These are phyloP conservation scores for Leuctra nigra DNA, from an alignment of 2,888 invertebrate genomes.

Conservation along the genomic window DNA sequence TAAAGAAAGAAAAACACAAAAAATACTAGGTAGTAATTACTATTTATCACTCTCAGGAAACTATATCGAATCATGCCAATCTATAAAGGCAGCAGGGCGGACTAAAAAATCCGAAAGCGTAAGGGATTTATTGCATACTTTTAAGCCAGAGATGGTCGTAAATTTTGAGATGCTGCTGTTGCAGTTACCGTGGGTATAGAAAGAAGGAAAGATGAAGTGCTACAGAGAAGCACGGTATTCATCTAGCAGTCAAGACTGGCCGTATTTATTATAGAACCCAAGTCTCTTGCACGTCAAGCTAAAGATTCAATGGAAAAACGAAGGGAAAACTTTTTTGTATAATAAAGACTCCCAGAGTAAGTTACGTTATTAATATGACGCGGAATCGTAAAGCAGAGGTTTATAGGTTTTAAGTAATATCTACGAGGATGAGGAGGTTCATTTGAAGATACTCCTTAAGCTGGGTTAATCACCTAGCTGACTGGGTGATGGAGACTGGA, in stretches of 20 bases:
- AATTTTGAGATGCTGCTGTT: constrained; percentile 38
- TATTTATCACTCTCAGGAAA: constrained; percentile 30
- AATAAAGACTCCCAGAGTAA: constrained; percentile 14
- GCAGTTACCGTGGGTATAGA: constrained; percentile 22
- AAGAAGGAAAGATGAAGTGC: constrained; percentile 25
- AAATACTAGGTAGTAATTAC: constrained; percentile 30
- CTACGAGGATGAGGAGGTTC: constrained; percentile 5
- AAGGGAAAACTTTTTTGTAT: constrained; percentile 15
- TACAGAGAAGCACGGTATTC: constrained; percentile 21
- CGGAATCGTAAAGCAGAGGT: constrained; percentile 12
- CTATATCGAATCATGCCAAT: constrained; percentile 32
- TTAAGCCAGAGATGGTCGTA: constrained; percentile 45
- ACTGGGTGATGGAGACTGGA: too few species aligned
- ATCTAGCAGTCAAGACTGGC: constrained; percentile 21
- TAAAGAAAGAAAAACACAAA: constrained; percentile 21
- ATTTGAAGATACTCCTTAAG: constrained; percentile 9
- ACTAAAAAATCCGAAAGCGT: constrained; percentile 20
- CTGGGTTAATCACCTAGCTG: background rate
- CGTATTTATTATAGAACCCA: constrained; percentile 15
- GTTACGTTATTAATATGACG: constrained; percentile 13
- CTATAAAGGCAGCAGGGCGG: constrained; percentile 25
- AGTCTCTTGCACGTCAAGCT: constrained; percentile 18
- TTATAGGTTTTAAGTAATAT: constrained; percentile 11
- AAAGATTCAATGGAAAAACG: constrained; percentile 17
- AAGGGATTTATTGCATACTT: constrained; percentile 44